Conservation (phyloP, 1,140 invertebrate genomes). For the Diachasma alloeum region DNA sequence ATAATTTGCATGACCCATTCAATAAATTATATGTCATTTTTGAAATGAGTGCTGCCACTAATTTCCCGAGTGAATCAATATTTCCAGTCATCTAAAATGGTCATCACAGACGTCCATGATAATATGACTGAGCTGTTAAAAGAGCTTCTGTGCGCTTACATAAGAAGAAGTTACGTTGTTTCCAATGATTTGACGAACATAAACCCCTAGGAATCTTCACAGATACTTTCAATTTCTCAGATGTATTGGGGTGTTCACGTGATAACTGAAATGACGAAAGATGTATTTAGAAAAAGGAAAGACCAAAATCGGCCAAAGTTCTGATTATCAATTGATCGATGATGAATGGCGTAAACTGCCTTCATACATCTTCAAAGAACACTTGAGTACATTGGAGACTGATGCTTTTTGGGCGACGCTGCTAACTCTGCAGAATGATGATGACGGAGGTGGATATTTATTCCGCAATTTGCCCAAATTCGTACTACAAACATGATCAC, state of each 20-base stretch:
- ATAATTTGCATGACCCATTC: slow-evolving; percentile 9
- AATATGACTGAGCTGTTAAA: not conserved
- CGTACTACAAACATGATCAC: no score
- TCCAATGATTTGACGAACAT: not conserved
- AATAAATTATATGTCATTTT: slow-evolving; percentile 28
- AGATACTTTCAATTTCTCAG: not conserved
- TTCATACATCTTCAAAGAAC: no score
- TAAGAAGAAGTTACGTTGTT: slow-evolving; percentile 15
- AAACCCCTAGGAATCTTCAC: not conserved
- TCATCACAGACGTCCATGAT: slow-evolving; percentile 28
- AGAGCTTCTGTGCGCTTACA: slow-evolving; percentile 16
- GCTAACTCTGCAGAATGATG: no score
- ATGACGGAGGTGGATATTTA: no score
- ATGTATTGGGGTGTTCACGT: not conserved
- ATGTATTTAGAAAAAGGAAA: not conserved
- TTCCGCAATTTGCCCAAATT: no score
- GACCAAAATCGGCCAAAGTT: not conserved
- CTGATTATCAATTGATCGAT: not conserved
- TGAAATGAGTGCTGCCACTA: slow-evolving; percentile 31
- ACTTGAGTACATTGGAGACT: no score
- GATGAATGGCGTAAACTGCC: no score
- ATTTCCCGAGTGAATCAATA: slow-evolving; percentile 26
- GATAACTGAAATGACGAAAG: not conserved
- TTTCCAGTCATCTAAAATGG: slow-evolving; percentile 29
- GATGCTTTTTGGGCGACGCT: no score